Base-by-base conservation (phyloP, 1,140 invertebrate species). In the Polypedilum pembai region DNA sequence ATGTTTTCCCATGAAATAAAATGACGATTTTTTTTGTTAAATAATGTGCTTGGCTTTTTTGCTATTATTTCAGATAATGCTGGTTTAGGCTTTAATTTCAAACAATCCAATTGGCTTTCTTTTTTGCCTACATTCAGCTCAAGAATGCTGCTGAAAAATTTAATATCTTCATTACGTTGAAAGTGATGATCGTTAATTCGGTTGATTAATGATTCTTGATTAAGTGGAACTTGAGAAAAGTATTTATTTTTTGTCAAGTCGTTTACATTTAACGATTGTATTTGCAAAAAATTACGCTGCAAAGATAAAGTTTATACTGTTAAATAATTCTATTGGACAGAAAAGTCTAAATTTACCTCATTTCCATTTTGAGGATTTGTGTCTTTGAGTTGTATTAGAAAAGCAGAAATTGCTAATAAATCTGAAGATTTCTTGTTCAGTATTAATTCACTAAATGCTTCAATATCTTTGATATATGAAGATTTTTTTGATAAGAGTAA, bases 1-100 rank as follows among this genome's bases (percentile, higher is more conserved):
- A 10, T 75, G 74, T 69, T 76, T 73, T 8, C 74, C 76, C 2
- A 75, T 76, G 33, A 77, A 76, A 3, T 74, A 72, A 21, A 41
- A 21, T 12, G 45, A 40, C 40, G 41, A 73, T 21, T 65, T 4
- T 75, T 33, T 74, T 33, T 75, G 45, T 41, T 15, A n/a, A 73
- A 24, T 73, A 15, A 4, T n/a, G 24, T 66, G 40, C 20, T 3
- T 65, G 63, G 24, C 40, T 75, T 73, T 74, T 56, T 74, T 74
- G 20, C 17, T 24, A n/a, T 77, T 45, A 21, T 41, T 41, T 17
- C 0, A 69, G 75, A 21, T 74, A 73, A n/a, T 15, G 18, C 41
- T 74, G 56, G 41, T 20, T 45, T 74, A 75, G 8, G 17, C 20
- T 56, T 56, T 15, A 56, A 15, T 15, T 56, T 56, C 3, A 56